Conservation (phyloP, 2,797 vertebrate genomes). For the Kryptopterus vitreolus region DNA sequence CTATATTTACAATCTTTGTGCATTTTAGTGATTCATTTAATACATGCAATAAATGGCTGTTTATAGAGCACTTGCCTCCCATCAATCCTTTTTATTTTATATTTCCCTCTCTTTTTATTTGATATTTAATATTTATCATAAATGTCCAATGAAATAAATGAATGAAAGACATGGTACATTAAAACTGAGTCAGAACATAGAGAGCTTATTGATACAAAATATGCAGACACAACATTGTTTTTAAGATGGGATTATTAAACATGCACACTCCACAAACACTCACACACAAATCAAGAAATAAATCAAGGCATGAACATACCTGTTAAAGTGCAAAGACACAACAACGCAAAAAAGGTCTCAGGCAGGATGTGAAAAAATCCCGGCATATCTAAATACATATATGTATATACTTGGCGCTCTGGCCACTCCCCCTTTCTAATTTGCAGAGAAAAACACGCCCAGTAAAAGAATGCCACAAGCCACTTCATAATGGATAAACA, state of each 20-base stretch:
- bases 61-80: background rate
- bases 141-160: background rate
- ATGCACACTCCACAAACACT: too few relatives aligned
- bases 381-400: background rate
- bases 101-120: background rate
- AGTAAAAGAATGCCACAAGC: constrained; percentile 23
- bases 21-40: background rate
- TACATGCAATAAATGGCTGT: background rate
- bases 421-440: constrained; percentile 24
- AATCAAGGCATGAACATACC: constrained; percentile 20
- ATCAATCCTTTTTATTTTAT: background rate
- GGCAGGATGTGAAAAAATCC: constrained; percentile 4
- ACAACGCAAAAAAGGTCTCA: constrained; percentile 4
- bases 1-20: background rate
- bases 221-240: background rate
- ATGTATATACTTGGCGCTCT: constrained; percentile 8
- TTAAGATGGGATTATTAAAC: background rate
- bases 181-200: background rate
- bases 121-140: too few relatives aligned
- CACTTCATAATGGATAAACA: constrained; percentile 8
- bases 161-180: background rate
- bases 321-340: constrained; percentile 7
- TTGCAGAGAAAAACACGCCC: constrained; percentile 22
- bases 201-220: background rate
- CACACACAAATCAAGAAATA: background rate